A percentile compares a stretch with the other conserved stretches of the same genome.
Evolutionary conservation across 2,113 vertebrate species (phyloP).

Genomic region (Tinamus guttatus): DNA sequence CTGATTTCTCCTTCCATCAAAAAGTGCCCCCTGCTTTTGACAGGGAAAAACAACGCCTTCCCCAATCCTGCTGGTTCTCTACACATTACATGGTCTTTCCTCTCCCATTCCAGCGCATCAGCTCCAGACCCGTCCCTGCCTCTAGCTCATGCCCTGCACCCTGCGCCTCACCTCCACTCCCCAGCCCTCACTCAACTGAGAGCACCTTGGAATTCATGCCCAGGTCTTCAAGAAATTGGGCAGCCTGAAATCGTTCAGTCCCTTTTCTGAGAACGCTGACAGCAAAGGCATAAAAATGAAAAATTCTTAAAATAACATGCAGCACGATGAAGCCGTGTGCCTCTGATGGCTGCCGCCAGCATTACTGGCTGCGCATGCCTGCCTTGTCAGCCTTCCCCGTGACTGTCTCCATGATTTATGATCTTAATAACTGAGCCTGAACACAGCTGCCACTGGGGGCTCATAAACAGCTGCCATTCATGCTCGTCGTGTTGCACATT

Average conservation of each 20-base stretch:
- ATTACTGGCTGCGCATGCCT: background rate
- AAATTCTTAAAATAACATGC: conserved; percentile 58
- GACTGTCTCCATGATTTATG: conserved; percentile 74
- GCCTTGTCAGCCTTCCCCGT: conserved; percentile 46
- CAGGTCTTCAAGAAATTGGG: conserved; percentile 2
- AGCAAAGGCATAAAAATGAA: conserved; percentile 59
- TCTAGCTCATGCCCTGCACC: background rate
- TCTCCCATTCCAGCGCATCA: background rate
- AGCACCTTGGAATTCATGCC: background rate
- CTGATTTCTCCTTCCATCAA: background rate
- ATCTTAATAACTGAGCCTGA: conserved; percentile 72
- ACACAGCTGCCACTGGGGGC: conserved; percentile 17
- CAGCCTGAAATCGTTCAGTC: conserved; percentile 22
- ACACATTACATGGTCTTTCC: background rate
- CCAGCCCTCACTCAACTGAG: background rate
- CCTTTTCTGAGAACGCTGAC: conserved; percentile 27
- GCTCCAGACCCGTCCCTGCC: background rate
- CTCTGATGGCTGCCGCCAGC: background rate
- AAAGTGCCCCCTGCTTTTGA: background rate
- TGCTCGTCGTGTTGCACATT: fast-evolving
- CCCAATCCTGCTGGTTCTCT: background rate
- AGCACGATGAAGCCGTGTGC: background rate
- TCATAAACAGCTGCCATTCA: conserved; percentile 46
- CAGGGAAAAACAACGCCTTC: background rate
- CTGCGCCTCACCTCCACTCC: background rate